Evolutionary conservation across 2,113 vertebrate species (phyloP).

Genomic region (Picathartes gymnocephalus): DNA sequence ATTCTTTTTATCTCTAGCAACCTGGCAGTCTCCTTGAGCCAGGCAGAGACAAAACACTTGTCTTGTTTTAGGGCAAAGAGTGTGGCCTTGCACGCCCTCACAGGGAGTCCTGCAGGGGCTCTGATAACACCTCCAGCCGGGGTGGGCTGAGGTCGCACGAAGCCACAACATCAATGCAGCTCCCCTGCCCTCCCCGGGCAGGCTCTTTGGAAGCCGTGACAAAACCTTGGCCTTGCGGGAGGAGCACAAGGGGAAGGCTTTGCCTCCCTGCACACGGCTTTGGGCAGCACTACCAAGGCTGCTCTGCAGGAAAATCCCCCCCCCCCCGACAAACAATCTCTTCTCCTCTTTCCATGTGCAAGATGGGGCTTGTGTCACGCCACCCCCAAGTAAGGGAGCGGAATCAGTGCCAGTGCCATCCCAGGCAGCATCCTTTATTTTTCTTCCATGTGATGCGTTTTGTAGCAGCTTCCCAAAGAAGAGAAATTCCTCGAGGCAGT

Average conservation of each 20-base stretch:
- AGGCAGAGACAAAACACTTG: background rate
- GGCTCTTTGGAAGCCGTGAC: background rate
- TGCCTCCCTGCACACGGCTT: background rate
- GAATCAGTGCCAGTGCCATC: background rate
- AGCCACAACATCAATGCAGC: background rate
- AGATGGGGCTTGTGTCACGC: accelerated
- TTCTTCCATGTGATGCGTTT: background rate
- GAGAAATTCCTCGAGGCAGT: background rate
- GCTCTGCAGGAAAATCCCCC: background rate
- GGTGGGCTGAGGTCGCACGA: background rate
- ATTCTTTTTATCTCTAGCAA: background rate
- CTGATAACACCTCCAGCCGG: background rate
- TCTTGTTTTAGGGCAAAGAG: background rate
- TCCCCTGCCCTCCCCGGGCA: background rate
- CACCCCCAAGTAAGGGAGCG: accelerated
- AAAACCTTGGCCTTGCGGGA: background rate
- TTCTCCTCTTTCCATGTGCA: background rate
- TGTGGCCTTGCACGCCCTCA: background rate
- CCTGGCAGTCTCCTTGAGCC: background rate
- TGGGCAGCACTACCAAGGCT: background rate
- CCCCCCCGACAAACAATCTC: background rate
- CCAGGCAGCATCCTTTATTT: background rate
- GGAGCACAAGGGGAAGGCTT: background rate
- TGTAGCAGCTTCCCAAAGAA: background rate
- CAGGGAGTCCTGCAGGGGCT: background rate